Evolutionary conservation across 2,113 vertebrate species (phyloP).

Genomic region (Nycticorax nycticorax): DNA sequence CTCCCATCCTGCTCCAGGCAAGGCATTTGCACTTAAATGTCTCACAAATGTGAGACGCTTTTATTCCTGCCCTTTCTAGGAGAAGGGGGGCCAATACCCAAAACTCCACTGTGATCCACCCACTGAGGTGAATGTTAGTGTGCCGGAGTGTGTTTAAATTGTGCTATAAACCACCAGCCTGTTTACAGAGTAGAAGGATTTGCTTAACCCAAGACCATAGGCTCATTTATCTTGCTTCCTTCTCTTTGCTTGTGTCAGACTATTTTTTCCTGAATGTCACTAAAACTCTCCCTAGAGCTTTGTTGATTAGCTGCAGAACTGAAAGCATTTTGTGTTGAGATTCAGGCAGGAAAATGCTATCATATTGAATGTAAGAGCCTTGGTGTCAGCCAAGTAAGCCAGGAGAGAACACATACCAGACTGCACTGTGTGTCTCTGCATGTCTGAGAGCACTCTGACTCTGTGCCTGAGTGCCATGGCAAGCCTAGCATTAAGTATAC

Average conservation of each 20-base stretch:
- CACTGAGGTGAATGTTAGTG: neutral
- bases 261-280: constrained; percentile 32
- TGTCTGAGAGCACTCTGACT: neutral
- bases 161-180: neutral
- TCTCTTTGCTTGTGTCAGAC: neutral
- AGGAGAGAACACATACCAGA: neutral
- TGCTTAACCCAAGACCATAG: constrained; percentile 40
- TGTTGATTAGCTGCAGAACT: constrained; percentile 17
- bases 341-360: neutral
- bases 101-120: neutral
- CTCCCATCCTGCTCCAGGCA: neutral
- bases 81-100: neutral
- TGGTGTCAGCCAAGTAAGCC: neutral
- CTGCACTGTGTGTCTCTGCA: neutral
- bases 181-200: constrained; percentile 45
- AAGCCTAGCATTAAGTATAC: neutral
- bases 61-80: neutral
- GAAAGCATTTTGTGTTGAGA: neutral
- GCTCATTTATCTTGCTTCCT: constrained; percentile 57
- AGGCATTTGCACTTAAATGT: neutral
- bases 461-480: neutral
- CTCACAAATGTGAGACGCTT: neutral
- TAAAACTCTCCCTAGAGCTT: constrained; percentile 27
- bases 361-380: neutral
- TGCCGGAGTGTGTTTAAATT: neutral